Base-by-base conservation (phyloP, 2,113 vertebrate genomes). In the Crocuta crocuta region DNA sequence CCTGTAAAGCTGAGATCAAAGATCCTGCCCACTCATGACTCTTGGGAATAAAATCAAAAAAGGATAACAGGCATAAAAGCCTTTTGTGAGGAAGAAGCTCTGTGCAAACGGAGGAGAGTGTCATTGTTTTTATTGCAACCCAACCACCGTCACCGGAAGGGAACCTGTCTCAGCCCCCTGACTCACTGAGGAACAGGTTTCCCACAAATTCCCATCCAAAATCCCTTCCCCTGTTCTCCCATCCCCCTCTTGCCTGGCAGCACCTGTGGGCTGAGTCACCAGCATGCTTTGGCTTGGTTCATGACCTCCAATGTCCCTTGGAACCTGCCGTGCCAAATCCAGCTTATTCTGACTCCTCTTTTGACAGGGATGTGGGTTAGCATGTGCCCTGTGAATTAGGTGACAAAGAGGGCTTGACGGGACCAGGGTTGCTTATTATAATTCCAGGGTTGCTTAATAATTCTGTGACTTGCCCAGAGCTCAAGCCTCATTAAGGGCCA, bases 261-360 rank as follows among this genome's bases (percentile, higher is more conserved):
- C 65, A 7, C 70, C 65, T 8, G 21, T 0, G 0, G 17, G 3
- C 4, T 91, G 48, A 83, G 86, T 84, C 73, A 89, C 91, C 61
- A 58, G n/a, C 10, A 5, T 31, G 26, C 9, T 0, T 7, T 70
- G 12, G 2, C 82, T 81, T 45, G 5, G 53, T 53, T 89, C 45
- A 16, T 58, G 89, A 94, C 95, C 82, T 96, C 73, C 86, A 28
- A 19, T 84, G 92, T 65, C 89, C 61, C 86, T 97, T 68, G 61
- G 73, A 85, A 88, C 39, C 68, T 48, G 31, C 10, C 0, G 0
- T 24, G 19, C 63, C 74, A 66, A 86, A 92, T 74, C 89, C 74
- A 58, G 95, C 80, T 80, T 85, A 66, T 89, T 96, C 86, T 13
- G 26, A 93, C 21, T 85, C 81, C 23, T 94, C 91, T 93, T 86